Base-by-base conservation (phyloP, 2,113 vertebrate species). In the Columba janthina region DNA sequence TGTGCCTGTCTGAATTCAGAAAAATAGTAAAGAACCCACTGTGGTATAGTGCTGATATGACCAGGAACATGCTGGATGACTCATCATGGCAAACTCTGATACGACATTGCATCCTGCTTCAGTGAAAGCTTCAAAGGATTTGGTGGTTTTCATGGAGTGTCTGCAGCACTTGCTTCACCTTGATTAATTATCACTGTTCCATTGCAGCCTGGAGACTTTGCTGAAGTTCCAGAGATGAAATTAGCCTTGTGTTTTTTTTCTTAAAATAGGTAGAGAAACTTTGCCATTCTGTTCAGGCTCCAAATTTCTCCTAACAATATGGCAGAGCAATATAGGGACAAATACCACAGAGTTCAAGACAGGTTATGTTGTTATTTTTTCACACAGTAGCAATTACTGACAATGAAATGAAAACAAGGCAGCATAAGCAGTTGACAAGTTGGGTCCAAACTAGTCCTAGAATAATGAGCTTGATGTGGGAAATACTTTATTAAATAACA, bases 41-140 rank as follows among this genome's bases (percentile, higher is more conserved):
- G 26, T 0, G 0, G 7, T 1, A 0, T 51, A 65, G 15, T 29
- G 20, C 14, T 31, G 32, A 51, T 38, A 61, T 88, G 62, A 36
- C 6, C 11, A 48, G 29, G 29, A 70, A 25, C 16, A 13, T 15
- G 21, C 34, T n/a, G 25, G 9, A 54, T 0, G 3, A 20, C 28
- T 82, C 26, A 28, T 40, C n/a, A 20, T 64, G 4, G 1, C 26
- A 73, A 90, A 57, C 22, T 15, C 18, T 40, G 26, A 11, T 51
- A 12, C 1, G 36, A 15, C 46, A 75, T 82, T 89, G 88, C 28
- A 51, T 83, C 26, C 18, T 76, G 15, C 57, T 53, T 62, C 36
- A 44, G 20, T 32, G 62, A 72, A 56, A 32, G 6, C 9, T 72
- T 88, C 26, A 65, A 72, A 83, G 44, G 14, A 56, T 92, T 77